Conservation (phyloP, 2,797 vertebrate species). For the Xyrichtys novacula region DNA sequence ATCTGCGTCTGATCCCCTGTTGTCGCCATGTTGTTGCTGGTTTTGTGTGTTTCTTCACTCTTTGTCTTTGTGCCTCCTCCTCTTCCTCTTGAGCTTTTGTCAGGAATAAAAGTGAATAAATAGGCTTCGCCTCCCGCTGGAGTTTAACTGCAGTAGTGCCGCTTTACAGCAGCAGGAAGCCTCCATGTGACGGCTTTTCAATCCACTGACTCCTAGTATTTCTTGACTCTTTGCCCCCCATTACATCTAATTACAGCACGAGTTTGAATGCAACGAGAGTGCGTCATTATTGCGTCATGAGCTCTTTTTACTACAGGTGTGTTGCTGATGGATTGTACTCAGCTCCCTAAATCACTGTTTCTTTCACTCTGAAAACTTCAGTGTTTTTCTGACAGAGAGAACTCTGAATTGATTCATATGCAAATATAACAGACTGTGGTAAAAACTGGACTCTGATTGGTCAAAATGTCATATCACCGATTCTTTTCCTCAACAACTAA, state of each 20-base stretch:
- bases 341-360: slow-evolving; percentile 14
- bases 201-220: slow-evolving; percentile 25
- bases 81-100: slow-evolving; percentile 11
- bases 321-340: slow-evolving; percentile 44
- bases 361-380: slow-evolving; percentile 5
- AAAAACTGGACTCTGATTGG: too few relatives aligned
- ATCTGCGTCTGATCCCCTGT: slow-evolving; percentile 13
- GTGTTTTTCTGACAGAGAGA: slow-evolving; percentile 1
- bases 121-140: slow-evolving; percentile 22
- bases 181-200: not conserved
- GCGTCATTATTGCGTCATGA: slow-evolving; percentile 2
- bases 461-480: too few relatives aligned
- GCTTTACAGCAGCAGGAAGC: slow-evolving; percentile 26
- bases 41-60: not conserved
- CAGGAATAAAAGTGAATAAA: slow-evolving; percentile 25
- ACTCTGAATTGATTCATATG: too few relatives aligned
- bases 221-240: not conserved
- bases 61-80: slow-evolving; percentile 9
- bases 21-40: not conserved
- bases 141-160: slow-evolving; percentile 15
- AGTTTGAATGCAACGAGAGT: slow-evolving; percentile 23
- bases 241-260: slow-evolving; percentile 60
- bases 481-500: too few relatives aligned
- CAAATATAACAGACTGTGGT: too few relatives aligned
- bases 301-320: slow-evolving; percentile 12